Conservation (phyloP, 2,888 invertebrate species). For the Nomada ruficornis region DNA sequence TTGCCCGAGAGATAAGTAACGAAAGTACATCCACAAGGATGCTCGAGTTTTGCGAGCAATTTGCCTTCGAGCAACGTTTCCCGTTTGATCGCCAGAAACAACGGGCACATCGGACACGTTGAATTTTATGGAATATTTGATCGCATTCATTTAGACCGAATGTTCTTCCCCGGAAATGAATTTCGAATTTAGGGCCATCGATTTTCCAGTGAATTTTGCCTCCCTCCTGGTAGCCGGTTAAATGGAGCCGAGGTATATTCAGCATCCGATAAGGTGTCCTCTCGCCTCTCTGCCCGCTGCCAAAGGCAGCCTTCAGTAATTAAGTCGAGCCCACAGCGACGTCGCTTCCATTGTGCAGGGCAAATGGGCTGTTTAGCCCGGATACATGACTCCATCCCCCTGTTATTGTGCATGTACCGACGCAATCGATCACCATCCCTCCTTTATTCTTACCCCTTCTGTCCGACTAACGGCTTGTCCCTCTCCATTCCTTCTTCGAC, state of each 20-base stretch:
- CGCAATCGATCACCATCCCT: slow-evolving; percentile 74
- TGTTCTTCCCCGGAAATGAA: slow-evolving; percentile 21
- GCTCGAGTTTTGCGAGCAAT: slow-evolving; percentile 29
- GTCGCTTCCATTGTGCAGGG: slow-evolving; percentile 75
- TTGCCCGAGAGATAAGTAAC: slow-evolving; percentile 50
- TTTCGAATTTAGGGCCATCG: slow-evolving; percentile 27
- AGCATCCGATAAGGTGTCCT: slow-evolving; percentile 66
- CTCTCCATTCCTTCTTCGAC: slow-evolving; percentile 9
- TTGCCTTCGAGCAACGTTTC: slow-evolving; percentile 11
- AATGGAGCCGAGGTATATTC: slow-evolving; percentile 59
- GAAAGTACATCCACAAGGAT: slow-evolving; percentile 38
- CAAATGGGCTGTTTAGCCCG: slow-evolving; percentile 79
- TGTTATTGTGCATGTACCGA: slow-evolving; percentile 72
- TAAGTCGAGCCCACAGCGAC: slow-evolving; percentile 76
- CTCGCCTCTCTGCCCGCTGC: slow-evolving; percentile 57
- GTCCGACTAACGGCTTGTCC: background rate
- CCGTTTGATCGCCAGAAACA: background rate
- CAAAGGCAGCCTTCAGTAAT: slow-evolving; percentile 75
- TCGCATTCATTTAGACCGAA: background rate
- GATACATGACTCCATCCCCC: slow-evolving; percentile 75
- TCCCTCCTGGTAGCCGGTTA: slow-evolving; percentile 62
- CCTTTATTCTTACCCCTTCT: slow-evolving; percentile 44
- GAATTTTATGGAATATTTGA: too few relatives aligned
- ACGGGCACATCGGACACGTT: background rate
- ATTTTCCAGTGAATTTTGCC: slow-evolving; percentile 57